Conservation (phyloP, 2,888 invertebrate genomes). For the Entomobrya multifasciata region DNA sequence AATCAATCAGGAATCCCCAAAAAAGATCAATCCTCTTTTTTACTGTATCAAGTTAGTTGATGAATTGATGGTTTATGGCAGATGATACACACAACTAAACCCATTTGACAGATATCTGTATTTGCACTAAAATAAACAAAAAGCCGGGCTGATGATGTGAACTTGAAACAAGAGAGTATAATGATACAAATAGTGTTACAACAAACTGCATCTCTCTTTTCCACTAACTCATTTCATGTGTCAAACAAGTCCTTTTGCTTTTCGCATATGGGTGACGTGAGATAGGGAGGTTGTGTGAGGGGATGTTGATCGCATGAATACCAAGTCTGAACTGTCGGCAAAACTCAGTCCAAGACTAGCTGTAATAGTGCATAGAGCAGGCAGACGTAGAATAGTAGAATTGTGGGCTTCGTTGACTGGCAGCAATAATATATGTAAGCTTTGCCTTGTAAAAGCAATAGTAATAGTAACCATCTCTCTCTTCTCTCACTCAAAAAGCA, state of each 20-base stretch:
- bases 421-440: constrained; percentile 2
- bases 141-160: not conserved
- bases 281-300: constrained; percentile 62
- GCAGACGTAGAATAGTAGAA: constrained; percentile 16
- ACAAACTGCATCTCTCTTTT: no score
- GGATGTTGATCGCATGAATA: constrained; percentile 77
- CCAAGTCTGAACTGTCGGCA: constrained; percentile 77
- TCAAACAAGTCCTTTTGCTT: constrained; percentile 12
- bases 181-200: not conserved
- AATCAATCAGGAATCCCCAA: no score
- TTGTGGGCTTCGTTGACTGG: constrained; percentile 40
- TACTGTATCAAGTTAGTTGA: no score
- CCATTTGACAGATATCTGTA: constrained; percentile 17
- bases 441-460: not conserved
- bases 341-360: constrained; percentile 56
- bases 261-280: constrained; percentile 65
- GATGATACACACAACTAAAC: not conserved
- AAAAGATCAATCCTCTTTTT: no score
- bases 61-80: not conserved
- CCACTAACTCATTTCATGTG: constrained; percentile 1
- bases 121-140: constrained; percentile 8
- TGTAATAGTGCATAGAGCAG: constrained; percentile 55
- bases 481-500: not conserved
- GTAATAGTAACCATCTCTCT: constrained; percentile 38
- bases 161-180: not conserved